Conservation (phyloP, 2,113 vertebrate genomes). For the Gopherus evgoodei region DNA sequence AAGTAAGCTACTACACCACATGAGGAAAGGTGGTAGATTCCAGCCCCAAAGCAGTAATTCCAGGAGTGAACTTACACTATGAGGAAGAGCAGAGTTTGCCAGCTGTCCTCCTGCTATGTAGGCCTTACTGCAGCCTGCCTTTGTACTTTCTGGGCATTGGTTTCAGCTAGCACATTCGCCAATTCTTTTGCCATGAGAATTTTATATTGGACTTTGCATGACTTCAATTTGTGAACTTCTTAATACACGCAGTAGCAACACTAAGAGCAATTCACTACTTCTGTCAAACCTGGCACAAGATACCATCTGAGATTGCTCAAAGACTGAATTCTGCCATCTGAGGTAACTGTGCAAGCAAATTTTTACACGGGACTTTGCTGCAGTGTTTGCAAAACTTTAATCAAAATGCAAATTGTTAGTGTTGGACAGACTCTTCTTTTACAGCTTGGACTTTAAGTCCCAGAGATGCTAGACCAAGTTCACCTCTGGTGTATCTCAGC, state of each 20-base stretch:
- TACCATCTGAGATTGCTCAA: neutral
- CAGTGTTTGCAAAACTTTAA: neutral
- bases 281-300: neutral
- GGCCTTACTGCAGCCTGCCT: conserved; percentile 6
- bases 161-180: neutral
- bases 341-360: neutral
- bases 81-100: conserved; percentile 30
- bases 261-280: neutral
- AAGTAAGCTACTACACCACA: neutral
- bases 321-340: neutral
- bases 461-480: neutral
- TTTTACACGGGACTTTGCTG: neutral
- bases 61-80: rapidly evolving
- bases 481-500: neutral
- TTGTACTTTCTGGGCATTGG: neutral
- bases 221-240: conserved; percentile 24
- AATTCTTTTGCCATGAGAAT: neutral
- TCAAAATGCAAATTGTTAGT: neutral
- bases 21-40: neutral
- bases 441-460: neutral
- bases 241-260: neutral
- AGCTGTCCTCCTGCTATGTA: conserved; percentile 19
- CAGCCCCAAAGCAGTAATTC: neutral
- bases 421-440: neutral
- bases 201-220: neutral